phyloP scores from a whole-genome alignment of 2,113 vertebrate species.

The Blennius ocellaris region DNA sequence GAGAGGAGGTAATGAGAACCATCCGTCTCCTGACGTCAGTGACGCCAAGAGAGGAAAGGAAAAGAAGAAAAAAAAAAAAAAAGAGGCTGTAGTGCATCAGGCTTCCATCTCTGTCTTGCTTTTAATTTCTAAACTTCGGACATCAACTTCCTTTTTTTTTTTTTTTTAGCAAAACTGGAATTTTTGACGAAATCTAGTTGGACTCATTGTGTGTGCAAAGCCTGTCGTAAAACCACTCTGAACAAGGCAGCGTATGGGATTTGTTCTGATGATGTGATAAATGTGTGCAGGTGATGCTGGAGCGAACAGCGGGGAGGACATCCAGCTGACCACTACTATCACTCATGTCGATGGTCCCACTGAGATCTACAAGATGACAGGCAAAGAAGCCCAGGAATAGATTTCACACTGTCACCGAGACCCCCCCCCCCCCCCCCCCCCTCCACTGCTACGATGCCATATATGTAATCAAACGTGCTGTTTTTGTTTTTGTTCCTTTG shows the following conservation, averaged over 20 bases:
- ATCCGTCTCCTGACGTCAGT: constrained; percentile 69
- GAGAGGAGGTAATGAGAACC: constrained; percentile 73
- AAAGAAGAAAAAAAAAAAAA: constrained; percentile 12
- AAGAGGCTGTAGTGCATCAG: constrained; percentile 32
- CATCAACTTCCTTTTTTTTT: constrained; percentile 33
- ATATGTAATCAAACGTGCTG: constrained; percentile 32
- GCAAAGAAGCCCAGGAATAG: constrained; percentile 95
- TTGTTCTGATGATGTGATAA: not conserved
- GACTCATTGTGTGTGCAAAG: not conserved
- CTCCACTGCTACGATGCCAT: constrained; percentile 31
- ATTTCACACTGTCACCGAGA: not conserved
- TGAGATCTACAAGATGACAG: constrained; percentile 93
- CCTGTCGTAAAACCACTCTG: not conserved
- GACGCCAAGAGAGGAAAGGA: constrained; percentile 33
- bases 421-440: not conserved
- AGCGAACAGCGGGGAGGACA: constrained; percentile 90
- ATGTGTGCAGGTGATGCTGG: constrained; percentile 71
- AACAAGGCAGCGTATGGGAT: not conserved
- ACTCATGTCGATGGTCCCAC: constrained; percentile 93
- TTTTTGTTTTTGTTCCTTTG: too few species aligned
- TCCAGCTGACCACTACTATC: constrained; percentile 96
- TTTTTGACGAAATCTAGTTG: constrained; percentile 15
- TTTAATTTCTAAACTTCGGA: constrained; percentile 27
- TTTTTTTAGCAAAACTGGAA: constrained; percentile 20
- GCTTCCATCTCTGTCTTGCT: constrained; percentile 38